Percentiles rank a stretch among this genome's conserved stretches.
Evolutionary conservation across 1,140 invertebrate species (phyloP).

Genomic region (Apis dorsata): DNA sequence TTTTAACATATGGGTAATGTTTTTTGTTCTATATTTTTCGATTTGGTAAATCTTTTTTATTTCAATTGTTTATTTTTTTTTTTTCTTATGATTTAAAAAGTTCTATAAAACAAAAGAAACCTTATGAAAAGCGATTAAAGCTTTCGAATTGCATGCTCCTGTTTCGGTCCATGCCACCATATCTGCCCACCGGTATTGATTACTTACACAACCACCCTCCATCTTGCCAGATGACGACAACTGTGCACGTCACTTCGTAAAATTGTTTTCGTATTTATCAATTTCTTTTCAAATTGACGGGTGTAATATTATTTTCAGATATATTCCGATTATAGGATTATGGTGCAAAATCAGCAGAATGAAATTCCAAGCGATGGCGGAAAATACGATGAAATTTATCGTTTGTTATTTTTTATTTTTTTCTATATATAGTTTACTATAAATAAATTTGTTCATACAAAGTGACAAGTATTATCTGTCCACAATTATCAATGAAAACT

Average conservation of each 20-base stretch:
- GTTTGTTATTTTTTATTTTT: too few relatives aligned
- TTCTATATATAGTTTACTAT: too few relatives aligned
- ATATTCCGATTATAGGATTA: not conserved
- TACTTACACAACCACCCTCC: slow-evolving; percentile 60
- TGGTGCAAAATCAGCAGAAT: too few relatives aligned
- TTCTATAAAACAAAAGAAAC: not conserved
- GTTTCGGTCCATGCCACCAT: slow-evolving; percentile 57
- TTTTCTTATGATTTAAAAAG: not conserved
- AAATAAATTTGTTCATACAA: too few relatives aligned
- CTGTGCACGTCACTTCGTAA: slow-evolving; percentile 15
- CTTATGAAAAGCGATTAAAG: not conserved
- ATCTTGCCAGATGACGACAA: slow-evolving; percentile 60
- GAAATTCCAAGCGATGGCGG: too few relatives aligned
- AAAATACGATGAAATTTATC: too few relatives aligned
- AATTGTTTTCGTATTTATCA: slow-evolving; percentile 17
- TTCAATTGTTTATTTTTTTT: not conserved
- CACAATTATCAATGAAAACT: too few relatives aligned
- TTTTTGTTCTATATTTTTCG: too few relatives aligned
- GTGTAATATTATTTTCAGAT: too few relatives aligned
- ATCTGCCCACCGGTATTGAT: slow-evolving; percentile 69
- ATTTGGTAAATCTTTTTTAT: not conserved
- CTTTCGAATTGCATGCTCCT: slow-evolving; percentile 3
- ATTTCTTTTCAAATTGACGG: not conserved
- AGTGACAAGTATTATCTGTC: too few relatives aligned
- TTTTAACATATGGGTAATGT: not conserved